phyloP scores from a whole-genome alignment of 2,113 vertebrate species.

The Silurus asotus region DNA sequence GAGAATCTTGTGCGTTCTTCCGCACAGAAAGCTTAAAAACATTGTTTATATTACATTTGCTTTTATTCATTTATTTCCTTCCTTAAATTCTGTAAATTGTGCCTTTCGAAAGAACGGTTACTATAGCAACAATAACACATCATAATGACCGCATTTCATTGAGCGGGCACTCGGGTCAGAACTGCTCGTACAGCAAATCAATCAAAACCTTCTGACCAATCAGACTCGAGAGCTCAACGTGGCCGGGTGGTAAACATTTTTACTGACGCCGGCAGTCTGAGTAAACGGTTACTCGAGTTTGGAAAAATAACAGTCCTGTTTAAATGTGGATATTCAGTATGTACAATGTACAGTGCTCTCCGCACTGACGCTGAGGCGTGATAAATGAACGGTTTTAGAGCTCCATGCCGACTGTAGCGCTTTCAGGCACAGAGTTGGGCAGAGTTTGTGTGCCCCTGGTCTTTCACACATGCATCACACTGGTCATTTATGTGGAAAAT shows the following conservation, averaged over 20 bases:
- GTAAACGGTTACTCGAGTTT: background rate
- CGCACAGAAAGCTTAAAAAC: background rate
- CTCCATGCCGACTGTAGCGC: background rate
- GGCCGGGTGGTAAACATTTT: background rate
- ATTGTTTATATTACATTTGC: background rate
- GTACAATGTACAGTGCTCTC: background rate
- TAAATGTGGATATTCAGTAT: background rate
- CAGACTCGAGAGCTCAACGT: background rate
- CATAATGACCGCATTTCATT: background rate
- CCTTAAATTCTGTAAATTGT: background rate
- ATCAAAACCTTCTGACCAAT: background rate
- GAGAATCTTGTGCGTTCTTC: background rate
- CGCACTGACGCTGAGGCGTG: background rate
- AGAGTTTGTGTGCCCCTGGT: background rate
- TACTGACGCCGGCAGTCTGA: background rate
- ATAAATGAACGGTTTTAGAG: background rate
- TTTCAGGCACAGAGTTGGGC: background rate
- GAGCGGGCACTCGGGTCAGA: background rate
- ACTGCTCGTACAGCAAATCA: no score
- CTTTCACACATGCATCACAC: constrained; percentile 12
- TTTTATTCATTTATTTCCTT: background rate
- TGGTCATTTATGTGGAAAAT: constrained; percentile 6
- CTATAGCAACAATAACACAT: background rate
- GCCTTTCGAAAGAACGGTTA: background rate
- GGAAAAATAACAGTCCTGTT: background rate